Base-by-base conservation (phyloP, 2,888 invertebrate genomes). In the Biston stratarius region DNA sequence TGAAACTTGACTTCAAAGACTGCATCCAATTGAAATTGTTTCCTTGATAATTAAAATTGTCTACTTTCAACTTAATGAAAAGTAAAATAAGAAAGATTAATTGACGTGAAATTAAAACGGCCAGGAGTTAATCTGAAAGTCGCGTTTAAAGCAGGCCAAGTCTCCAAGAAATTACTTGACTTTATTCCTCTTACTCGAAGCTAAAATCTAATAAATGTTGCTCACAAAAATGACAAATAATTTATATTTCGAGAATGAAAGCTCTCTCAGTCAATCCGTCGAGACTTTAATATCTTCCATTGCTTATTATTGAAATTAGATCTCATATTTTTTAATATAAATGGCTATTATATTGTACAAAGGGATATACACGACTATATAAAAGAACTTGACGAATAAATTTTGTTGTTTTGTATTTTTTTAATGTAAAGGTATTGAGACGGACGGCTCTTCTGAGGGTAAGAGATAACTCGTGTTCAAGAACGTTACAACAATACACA, bases 81-180 rank as follows among this genome's bases (percentile, higher is more conserved):
- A 83, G 83, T 82, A 79, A 84, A 87, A 86, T 80, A 77, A 75
- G 66, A 79, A 78, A 85, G 83, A 85, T 85, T 87, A 86, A 88
- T 86, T 85, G 84, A 85, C 80, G 86, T 82, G 78, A 86, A 87
- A 87, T 89, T 84, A 85, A 86, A 88, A 85, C 81, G 79, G 82
- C 77, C 78, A 70, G 77, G 77, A 74, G 78, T 82, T 83, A 84
- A 85, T 86, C 80, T 80, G 75, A 86, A 83, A 83, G 80, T 80
- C 74, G 76, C 79, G 79, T 83, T 85, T 80, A 82, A 83, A 78
- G 76, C 75, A 78, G 24, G 24, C 24, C 24, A 24, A 83, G 81
- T 76, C 73, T 73, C 67, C 75, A 79, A 78, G 79, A 83, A 86
- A 84, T 85, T 86, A 84, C 81, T 76, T 74, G 77, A 82, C 78